Conservation (phyloP, 2,797 vertebrate genomes). For the Peromyscus melanophrys region DNA sequence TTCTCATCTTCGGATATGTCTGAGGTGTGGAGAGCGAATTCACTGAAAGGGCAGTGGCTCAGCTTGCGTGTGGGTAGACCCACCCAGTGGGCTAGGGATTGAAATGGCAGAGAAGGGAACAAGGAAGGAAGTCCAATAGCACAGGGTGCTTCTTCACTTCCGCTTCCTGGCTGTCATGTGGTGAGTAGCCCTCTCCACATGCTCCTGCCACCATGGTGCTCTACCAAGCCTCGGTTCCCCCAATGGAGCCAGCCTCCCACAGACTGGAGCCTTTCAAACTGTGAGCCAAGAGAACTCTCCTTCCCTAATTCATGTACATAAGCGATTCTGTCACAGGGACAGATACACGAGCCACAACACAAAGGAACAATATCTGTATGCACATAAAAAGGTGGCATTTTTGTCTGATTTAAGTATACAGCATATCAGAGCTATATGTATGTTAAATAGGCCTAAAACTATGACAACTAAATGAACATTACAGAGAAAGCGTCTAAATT, state of each 20-base stretch:
- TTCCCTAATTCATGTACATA: not conserved
- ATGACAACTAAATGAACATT: not conserved
- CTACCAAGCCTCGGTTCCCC: not conserved
- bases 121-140: not conserved
- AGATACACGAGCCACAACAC: not conserved
- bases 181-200: too few species aligned
- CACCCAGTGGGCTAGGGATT: not conserved
- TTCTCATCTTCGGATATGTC: not conserved
- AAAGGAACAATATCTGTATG: not conserved
- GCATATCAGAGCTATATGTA: not conserved
- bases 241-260: not conserved
- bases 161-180: not conserved
- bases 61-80: not conserved
- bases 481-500: not conserved
- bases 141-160: not conserved
- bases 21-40: not conserved
- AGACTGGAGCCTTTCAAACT: not conserved
- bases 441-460: not conserved
- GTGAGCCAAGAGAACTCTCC: not conserved
- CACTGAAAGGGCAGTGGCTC: not conserved
- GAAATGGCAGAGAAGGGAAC: not conserved
- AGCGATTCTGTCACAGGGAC: not conserved
- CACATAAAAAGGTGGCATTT: not conserved
- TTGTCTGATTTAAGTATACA: not conserved
- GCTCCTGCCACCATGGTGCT: not conserved